Base-by-base conservation (phyloP, 2,797 vertebrate genomes). In the Hirundo rustica region DNA sequence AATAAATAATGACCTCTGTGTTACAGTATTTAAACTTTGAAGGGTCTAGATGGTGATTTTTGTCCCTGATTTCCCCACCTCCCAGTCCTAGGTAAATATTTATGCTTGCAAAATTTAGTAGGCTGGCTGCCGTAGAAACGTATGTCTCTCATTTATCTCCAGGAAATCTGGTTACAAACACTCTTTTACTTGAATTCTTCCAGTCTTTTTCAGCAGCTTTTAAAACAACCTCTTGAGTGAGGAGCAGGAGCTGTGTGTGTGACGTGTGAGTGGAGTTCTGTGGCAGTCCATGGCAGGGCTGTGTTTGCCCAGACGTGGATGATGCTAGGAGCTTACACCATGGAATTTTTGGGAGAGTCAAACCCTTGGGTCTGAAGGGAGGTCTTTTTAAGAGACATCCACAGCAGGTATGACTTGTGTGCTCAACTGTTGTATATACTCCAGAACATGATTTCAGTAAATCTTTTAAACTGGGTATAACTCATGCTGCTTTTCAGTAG, bases 91-190 rank as follows among this genome's bases (percentile, higher is more conserved):
- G 82, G 95, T 96, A 97, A 92, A 96, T 96, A 97, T 97, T 97
- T 97, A 92, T 95, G 73, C 76, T 96, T 97, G 96, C 70, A 92
- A 74, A 90, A 92, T 95, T 94, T 97, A 93, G 96, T 74, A 60
- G 91, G 60, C 68, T 90, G 85, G 88, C 80, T 47, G 42, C 85
- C 93, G 85, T 87, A 89, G 91, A 91, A 90, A 86, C 44, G 50
- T 92, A 92, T 91, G 88, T 94, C 88, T 94, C 93, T 94, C 80
- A 95, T 91, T 91, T 92, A 77, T 92, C 95, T 80, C 71, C 70
- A 96, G 89, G 95, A 90, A 96, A 94, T 92, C 85, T 93, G 23
- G 79, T 67, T 54, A 66, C 93, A 95, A 95, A 95, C 82, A 92
- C 87, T 81, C 87, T 88, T 93, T 92, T 74, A 57, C 88, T 94